Evolutionary conservation across 2,113 vertebrate genomes (phyloP), one percentile per base, ranked within the genome.

Genomic region (Sorex araneus): DNA sequence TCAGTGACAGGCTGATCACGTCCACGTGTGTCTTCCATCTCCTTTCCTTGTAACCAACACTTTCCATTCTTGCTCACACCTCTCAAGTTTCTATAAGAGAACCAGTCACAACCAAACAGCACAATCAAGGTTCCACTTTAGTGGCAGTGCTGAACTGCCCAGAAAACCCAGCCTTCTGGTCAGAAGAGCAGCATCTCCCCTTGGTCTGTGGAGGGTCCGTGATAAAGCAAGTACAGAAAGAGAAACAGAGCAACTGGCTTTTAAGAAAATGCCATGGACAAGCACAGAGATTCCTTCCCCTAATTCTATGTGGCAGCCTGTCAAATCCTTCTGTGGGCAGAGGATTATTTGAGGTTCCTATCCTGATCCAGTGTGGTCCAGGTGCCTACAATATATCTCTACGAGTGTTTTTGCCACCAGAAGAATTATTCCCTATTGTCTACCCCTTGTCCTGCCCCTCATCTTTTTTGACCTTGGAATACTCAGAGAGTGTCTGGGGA

Each of bases 31-130:
- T 47, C 77, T n/a, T 83, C 54, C 13, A 23, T n/a, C 8, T 3
- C 36, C 10, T 70, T 88, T 25, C 30, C 2, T 77, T 82, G n/a
- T 63, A 94, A 78, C 28, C 23, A 57, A 23, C 32, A 50, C 79
- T 66, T 60, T 60, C 11, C 69, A 74, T 82, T 71, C 75, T 66
- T 54, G 84, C 63, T 40, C 13, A 78, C 93, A 81, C 54, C 30
- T 94, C 23, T 89, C 73, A 50, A 77, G 64, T n/a, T 69, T 84
- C 54, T 87, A 64, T 70, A 30, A 94, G 18, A 73, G 13, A 84
- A 89, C 25, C 64, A 32, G 15, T 50, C 30, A 73, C 12, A 70
- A 28, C 8, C 74, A 30, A 75, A 60, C 43, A 63, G 21, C 2
- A 70, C 66, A 66, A 47, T 30, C 63, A 87, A 67, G 45, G 54